Conservation (phyloP, 2,797 vertebrate species). For the Halcyon chelicuti region DNA sequence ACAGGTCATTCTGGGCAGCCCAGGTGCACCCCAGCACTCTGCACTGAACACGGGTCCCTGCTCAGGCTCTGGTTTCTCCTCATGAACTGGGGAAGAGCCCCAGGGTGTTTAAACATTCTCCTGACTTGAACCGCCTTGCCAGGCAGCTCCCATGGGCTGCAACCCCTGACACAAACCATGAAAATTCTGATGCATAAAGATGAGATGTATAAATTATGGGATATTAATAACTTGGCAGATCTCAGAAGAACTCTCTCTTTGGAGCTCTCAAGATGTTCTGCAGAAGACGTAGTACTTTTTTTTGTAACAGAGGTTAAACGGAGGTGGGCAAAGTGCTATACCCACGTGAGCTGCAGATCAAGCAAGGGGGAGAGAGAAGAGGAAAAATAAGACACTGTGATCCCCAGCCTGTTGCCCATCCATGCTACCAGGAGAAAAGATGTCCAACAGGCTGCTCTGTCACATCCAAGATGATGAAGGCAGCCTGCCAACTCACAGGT, state of each 20-base stretch:
- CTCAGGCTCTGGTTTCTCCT: not conserved
- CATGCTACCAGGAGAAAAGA: not conserved
- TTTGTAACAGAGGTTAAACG: not conserved
- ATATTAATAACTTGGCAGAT: conserved; percentile 12
- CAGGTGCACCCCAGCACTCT: not conserved
- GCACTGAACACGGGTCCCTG: not conserved
- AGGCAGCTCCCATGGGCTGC: not conserved
- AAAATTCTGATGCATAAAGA: not conserved
- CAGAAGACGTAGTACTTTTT: not conserved
- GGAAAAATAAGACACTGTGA: not conserved
- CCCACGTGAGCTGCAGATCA: not conserved
- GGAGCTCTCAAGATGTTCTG: not conserved
- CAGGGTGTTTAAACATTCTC: not conserved
- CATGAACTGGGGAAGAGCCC: not conserved
- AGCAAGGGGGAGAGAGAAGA: not conserved
- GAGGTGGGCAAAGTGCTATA: not conserved
- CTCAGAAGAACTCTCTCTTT: not conserved
- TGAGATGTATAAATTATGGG: conserved; percentile 6
- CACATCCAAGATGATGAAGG: not conserved
- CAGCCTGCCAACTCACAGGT: conserved; percentile 39
- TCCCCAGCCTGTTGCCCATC: not conserved
- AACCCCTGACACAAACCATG: not conserved
- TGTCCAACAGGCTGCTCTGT: conserved; percentile 28
- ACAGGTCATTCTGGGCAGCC: not conserved
- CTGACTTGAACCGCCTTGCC: not conserved